Conservation (phyloP, 1,140 invertebrate genomes). For the Luehdorfia chinensis region DNA sequence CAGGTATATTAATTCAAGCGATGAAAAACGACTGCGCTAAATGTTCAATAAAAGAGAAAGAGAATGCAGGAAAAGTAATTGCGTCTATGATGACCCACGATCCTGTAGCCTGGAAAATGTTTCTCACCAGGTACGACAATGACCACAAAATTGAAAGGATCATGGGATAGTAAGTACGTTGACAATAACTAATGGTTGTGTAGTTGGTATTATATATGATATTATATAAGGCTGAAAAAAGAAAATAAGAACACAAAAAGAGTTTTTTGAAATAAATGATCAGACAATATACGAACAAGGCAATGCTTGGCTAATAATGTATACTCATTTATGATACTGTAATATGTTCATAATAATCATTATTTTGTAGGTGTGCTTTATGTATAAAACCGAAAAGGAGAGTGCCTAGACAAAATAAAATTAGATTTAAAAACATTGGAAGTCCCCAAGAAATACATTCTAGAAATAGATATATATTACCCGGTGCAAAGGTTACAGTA, state of each 20-base stretch:
- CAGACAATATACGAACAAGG: no score
- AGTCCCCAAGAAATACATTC: conserved; percentile 37
- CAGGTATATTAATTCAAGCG: conserved; percentile 56
- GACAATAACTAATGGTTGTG: conserved; percentile 21
- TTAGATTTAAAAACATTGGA: conserved; percentile 33
- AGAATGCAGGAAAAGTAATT: conserved; percentile 47
- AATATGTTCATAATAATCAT: conserved; percentile 11
- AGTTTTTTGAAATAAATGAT: no score
- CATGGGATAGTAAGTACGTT: conserved; percentile 39
- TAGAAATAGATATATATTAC: conserved; percentile 36
- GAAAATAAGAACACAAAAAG: no score
- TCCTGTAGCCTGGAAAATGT: conserved; percentile 59
- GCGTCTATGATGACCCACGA: conserved; percentile 64
- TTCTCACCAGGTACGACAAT: conserved; percentile 64
- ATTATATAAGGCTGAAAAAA: no score
- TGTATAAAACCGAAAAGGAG: conserved; percentile 33
- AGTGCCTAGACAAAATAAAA: conserved; percentile 25
- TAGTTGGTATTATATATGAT: no score
- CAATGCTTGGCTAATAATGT: neutral
- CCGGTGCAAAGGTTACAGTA: conserved; percentile 54
- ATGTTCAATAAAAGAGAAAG: conserved; percentile 47
- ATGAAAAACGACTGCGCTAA: conserved; percentile 54
- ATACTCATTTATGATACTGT: neutral
- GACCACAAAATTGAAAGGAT: conserved; percentile 43
- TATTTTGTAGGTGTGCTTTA: conserved; percentile 42